Conservation (phyloP, 2,888 invertebrate genomes). For the Cosmorhoe ocellata region DNA sequence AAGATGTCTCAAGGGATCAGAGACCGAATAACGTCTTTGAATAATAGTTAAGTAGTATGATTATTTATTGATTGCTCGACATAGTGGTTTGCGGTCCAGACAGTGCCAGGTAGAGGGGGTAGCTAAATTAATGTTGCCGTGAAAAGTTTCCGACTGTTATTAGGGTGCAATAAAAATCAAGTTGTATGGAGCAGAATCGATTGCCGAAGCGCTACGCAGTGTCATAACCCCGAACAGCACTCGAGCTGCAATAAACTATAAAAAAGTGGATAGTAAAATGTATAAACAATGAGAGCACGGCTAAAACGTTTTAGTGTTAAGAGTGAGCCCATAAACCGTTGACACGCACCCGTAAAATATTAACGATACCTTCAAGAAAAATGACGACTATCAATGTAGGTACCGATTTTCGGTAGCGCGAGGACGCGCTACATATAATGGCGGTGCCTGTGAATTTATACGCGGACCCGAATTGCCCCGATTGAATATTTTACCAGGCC, state of each 20-base stretch:
- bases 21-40: constrained; percentile 14
- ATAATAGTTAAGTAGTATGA: constrained; percentile 11
- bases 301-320: constrained; percentile 82
- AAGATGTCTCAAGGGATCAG: constrained; percentile 26
- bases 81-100: constrained; percentile 33
- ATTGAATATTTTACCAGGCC: constrained; percentile 82
- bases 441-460: constrained; percentile 77
- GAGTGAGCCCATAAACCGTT: constrained; percentile 80
- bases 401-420: constrained; percentile 79
- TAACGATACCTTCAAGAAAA: constrained; percentile 80
- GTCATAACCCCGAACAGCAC: constrained; percentile 68
- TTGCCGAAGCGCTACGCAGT: constrained; percentile 61
- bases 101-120: constrained; percentile 38
- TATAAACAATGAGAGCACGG: constrained; percentile 80
- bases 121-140: constrained; percentile 46
- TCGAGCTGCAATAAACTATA: constrained; percentile 75
- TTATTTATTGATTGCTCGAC: constrained; percentile 21
- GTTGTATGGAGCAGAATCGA: constrained; percentile 63
- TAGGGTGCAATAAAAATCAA: constrained; percentile 67
- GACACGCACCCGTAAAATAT: constrained; percentile 82
- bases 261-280: constrained; percentile 79
- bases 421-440: constrained; percentile 79
- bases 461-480: constrained; percentile 79
- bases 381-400: constrained; percentile 80
- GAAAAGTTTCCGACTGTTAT: constrained; percentile 54